phyloP scores from a whole-genome alignment of 2,113 vertebrate genomes.

The Lucifuga dentata region DNA sequence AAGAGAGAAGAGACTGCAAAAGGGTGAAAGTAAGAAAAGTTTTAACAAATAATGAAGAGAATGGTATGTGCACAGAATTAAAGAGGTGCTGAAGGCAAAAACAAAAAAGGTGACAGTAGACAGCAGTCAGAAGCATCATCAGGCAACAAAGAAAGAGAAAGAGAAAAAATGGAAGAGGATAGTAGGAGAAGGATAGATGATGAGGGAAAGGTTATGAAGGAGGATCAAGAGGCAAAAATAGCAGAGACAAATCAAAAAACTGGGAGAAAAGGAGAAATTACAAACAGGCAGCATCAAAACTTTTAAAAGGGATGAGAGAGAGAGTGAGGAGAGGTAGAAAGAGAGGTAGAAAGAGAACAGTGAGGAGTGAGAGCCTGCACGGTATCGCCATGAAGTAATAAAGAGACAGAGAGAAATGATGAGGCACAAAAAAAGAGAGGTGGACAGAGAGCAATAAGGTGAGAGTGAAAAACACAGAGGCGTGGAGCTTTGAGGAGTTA shows the following conservation, averaged over 20 bases:
- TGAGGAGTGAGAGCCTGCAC: constrained; percentile 14
- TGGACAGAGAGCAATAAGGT: constrained; percentile 34
- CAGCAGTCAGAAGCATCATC: constrained; percentile 7
- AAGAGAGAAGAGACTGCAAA: background rate
- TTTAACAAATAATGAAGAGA: constrained; percentile 1
- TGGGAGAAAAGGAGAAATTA: background rate
- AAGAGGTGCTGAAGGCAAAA: too few relatives aligned
- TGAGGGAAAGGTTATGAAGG: too few relatives aligned
- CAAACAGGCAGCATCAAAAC: background rate
- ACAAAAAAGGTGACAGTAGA: background rate
- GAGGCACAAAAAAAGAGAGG: constrained; percentile 31
- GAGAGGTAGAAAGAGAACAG: constrained; percentile 8
- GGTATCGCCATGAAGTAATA: constrained; percentile 53
- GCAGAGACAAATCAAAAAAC: too few relatives aligned
- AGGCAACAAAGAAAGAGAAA: background rate
- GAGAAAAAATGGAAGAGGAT: too few relatives aligned
- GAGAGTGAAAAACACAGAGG: constrained; percentile 26
- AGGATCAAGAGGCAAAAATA: too few relatives aligned
- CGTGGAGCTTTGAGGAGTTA: constrained; percentile 29
- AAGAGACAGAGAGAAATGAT: constrained; percentile 39
- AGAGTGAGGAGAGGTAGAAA: constrained; percentile 12
- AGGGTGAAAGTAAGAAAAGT: background rate
- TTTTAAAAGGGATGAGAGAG: background rate
- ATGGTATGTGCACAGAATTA: background rate
- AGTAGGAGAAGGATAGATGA: too few relatives aligned